Conservation (phyloP, 2,888 invertebrate species). For the Leptinotarsa peninsularis region DNA sequence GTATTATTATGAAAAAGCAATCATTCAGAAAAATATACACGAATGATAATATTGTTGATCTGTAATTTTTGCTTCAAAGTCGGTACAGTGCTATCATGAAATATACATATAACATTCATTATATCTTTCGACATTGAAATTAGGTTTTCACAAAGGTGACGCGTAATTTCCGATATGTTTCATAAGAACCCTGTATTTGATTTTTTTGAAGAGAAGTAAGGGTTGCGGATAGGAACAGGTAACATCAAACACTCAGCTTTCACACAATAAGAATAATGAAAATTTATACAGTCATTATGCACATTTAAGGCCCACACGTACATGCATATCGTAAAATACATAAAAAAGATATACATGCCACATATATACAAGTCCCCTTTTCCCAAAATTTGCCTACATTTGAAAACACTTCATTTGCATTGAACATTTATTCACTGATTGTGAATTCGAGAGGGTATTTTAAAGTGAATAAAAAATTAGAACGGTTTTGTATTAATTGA, state of each 20-base stretch:
- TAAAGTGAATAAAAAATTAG: too few relatives aligned
- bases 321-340: conserved; percentile 6
- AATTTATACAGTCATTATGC: conserved; percentile 10
- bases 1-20: too few relatives aligned
- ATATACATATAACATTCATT: background rate
- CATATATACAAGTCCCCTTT: background rate
- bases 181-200: background rate
- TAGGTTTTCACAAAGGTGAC: too few relatives aligned
- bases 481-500: too few relatives aligned
- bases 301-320: conserved; percentile 9
- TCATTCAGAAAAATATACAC: too few relatives aligned
- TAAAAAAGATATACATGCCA: conserved; percentile 20
- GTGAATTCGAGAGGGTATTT: too few relatives aligned
- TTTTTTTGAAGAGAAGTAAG: background rate
- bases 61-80: too few relatives aligned
- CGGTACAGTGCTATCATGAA: too few relatives aligned
- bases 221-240: conserved; percentile 18
- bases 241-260: conserved; percentile 41
- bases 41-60: too few relatives aligned
- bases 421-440: too few relatives aligned
- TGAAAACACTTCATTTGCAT: background rate
- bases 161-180: background rate
- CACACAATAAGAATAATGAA: conserved; percentile 27
- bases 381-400: conserved; percentile 7
- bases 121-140: background rate